A percentile compares a stretch with the other conserved stretches of the same genome.
Conservation (phyloP, 2,113 vertebrate genomes). For the Microcebus murinus region DNA sequence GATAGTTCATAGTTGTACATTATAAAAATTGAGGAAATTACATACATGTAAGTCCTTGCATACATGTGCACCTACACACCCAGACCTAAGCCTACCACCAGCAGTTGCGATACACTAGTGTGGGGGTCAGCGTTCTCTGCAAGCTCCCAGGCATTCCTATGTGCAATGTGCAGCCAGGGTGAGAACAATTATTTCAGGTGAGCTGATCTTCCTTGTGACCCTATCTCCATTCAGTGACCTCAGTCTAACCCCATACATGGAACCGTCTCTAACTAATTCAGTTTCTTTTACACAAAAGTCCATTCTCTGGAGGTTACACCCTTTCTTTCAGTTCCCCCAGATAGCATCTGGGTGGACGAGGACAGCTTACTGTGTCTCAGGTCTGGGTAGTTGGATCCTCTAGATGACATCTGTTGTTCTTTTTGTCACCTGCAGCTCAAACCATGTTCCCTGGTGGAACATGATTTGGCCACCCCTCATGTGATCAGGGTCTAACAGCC, state of each 20-base stretch:
- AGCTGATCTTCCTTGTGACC: neutral
- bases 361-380: neutral
- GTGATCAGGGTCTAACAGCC: neutral
- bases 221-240: neutral
- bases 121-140: neutral
- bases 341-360: neutral
- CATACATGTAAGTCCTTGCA: neutral
- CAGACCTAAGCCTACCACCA: neutral
- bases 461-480: neutral
- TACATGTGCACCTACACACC: rapidly evolving
- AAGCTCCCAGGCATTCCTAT: neutral
- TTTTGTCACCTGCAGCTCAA: neutral
- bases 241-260: neutral
- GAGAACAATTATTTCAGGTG: neutral
- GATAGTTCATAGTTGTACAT: neutral
- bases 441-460: neutral
- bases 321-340: neutral
- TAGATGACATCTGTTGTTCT: neutral
- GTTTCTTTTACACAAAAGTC: neutral
- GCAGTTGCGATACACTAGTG: neutral
- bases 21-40: neutral
- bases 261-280: neutral
- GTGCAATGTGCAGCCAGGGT: neutral
- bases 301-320: neutral
- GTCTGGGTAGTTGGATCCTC: neutral